Conservation (phyloP, 2,113 vertebrate species). For the Romanogobio albipinnatus region DNA sequence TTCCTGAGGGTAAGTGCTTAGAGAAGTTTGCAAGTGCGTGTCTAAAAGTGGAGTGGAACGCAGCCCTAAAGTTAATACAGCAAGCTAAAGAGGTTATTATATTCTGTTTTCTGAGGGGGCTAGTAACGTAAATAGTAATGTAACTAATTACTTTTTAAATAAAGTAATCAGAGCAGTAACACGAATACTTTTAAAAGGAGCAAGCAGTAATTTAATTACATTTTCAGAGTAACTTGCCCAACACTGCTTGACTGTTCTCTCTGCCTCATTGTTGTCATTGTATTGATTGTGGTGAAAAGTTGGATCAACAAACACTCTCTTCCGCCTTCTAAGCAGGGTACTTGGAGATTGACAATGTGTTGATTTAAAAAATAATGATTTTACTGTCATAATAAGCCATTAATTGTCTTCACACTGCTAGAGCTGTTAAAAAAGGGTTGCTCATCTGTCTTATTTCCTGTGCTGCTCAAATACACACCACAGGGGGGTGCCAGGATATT, state of each 20-base stretch:
- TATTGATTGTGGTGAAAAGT: not conserved
- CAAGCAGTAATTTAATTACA: too few relatives aligned
- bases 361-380: not conserved
- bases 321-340: not conserved
- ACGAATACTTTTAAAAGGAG: too few relatives aligned
- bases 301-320: not conserved
- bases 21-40: too few relatives aligned
- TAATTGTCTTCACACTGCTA: not conserved
- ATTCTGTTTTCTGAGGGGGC: too few relatives aligned
- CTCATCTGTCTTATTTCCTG: conserved; percentile 7
- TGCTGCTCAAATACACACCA: conserved; percentile 1
- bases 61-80: too few relatives aligned
- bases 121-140: too few relatives aligned
- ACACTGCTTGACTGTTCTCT: not conserved
- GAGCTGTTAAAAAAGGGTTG: not conserved
- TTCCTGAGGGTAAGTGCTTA: too few relatives aligned
- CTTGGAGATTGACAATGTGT: not conserved
- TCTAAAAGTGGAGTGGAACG: too few relatives aligned
- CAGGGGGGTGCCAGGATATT: conserved; percentile 13
- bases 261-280: not conserved
- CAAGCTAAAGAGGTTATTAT: too few relatives aligned
- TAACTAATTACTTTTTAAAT: too few relatives aligned
- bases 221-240: too few relatives aligned
- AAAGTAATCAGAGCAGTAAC: too few relatives aligned
- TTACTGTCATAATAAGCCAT: not conserved